Percentiles rank a stretch among this genome's conserved stretches.
These are phyloP conservation scores for Leptodactylus fallax DNA, from an alignment of 2,797 vertebrate genomes.

Conservation along the genomic window DNA sequence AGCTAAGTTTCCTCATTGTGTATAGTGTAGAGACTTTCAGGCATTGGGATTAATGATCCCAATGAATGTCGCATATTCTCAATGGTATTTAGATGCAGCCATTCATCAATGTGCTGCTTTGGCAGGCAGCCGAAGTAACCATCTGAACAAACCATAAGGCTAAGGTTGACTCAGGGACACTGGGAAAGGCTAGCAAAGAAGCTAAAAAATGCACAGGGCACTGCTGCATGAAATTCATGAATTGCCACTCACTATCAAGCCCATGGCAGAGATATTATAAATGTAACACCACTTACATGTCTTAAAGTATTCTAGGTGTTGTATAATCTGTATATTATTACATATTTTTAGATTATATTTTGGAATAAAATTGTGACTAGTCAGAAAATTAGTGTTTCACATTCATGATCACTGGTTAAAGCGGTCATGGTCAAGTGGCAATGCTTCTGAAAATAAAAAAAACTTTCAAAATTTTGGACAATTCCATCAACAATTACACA, in stretches of 20 bases:
- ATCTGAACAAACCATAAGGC: slow-evolving; percentile 24
- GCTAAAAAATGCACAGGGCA: background rate
- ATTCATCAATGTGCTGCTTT: slow-evolving; percentile 12
- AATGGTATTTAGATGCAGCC: background rate
- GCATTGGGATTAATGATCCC: background rate
- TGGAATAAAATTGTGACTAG: no score
- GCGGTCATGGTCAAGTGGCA: no score
- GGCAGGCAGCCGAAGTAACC: slow-evolving; percentile 3
- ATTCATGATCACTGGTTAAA: no score
- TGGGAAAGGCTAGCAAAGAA: background rate
- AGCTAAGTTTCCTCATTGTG: background rate
- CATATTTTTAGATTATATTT: no score
- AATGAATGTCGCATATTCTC: background rate
- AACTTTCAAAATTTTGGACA: no score
- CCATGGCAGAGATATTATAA: background rate
- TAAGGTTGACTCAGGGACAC: slow-evolving; percentile 1
- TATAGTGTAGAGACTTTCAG: background rate
- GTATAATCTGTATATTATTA: no score
- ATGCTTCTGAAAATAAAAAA: no score
- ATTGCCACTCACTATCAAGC: background rate
- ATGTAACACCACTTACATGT: background rate
- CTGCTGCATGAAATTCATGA: background rate
- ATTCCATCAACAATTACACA: no score
- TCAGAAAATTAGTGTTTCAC: no score
- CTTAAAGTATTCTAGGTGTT: no score